These are phyloP conservation scores for Ypsolopha sequella DNA, from an alignment of 2,888 invertebrate genomes.

Conservation along the genomic window DNA sequence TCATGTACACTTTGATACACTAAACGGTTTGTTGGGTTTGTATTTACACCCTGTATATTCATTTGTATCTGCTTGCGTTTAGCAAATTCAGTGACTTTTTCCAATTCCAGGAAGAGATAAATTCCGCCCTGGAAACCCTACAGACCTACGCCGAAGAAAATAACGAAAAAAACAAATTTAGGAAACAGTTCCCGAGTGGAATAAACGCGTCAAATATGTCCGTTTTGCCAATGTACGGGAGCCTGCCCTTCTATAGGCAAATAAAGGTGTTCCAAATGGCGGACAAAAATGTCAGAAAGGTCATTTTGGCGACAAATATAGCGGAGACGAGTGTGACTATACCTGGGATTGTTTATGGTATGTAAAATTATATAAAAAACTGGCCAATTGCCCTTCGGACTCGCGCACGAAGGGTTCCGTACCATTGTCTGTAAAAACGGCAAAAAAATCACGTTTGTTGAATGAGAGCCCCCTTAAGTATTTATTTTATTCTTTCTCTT, in stretches of 20 bases:
- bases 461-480: too few relatives aligned
- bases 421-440: too few relatives aligned
- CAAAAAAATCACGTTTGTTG: too few relatives aligned
- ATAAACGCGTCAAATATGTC: conserved; percentile 61
- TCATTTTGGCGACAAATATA: conserved; percentile 95
- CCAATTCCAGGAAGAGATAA: conserved; percentile 86
- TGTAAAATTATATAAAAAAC: too few relatives aligned
- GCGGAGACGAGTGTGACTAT: conserved; percentile 98
- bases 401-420: too few relatives aligned
- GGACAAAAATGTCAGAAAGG: conserved; percentile 82
- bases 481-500: too few relatives aligned
- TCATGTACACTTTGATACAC: too few relatives aligned
- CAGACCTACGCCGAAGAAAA: conserved; percentile 68
- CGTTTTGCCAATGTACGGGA: conserved; percentile 93
- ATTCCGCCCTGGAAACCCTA: conserved; percentile 77
- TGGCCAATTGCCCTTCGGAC: too few relatives aligned
- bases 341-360: conserved; percentile 91
- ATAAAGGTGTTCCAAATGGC: conserved; percentile 80
- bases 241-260: conserved; percentile 74
- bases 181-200: conserved; percentile 43
- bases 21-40: too few relatives aligned
- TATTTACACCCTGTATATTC: too few relatives aligned
- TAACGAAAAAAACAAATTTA: conserved; percentile 59
- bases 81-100: not conserved
- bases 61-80: too few relatives aligned